These are phyloP conservation scores for Formica aserva DNA, from an alignment of 2,888 invertebrate genomes.

Conservation along the genomic window DNA sequence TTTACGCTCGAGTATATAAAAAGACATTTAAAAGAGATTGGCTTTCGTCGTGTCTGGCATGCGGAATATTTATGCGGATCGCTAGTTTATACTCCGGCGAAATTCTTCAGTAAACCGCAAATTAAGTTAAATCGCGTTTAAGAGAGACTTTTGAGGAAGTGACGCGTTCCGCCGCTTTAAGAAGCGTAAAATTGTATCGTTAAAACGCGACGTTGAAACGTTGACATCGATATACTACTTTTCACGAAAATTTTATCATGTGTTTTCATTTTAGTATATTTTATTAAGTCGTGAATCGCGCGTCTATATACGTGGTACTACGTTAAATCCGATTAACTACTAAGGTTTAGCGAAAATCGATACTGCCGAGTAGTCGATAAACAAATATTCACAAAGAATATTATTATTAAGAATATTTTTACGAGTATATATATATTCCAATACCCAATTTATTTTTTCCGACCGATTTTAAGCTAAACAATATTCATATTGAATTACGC, in stretches of 20 bases:
- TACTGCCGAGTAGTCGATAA: conserved; percentile 50
- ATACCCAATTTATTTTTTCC: conserved; percentile 24
- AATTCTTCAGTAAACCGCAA: conserved; percentile 46
- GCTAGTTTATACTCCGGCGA: not conserved
- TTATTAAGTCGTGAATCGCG: conserved; percentile 69
- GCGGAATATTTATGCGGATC: conserved; percentile 23
- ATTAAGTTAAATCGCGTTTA: conserved; percentile 60
- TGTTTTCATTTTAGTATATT: conserved; percentile 63
- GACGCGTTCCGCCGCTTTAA: conserved; percentile 35
- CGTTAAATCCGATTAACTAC: conserved; percentile 74
- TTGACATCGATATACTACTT: conserved; percentile 60
- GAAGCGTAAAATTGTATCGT: conserved; percentile 49
- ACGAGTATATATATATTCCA: conserved; percentile 10
- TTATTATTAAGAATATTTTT: too few species aligned
- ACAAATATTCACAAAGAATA: conserved; percentile 52
- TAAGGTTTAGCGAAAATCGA: conserved; percentile 73
- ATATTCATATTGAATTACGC: conserved; percentile 24
- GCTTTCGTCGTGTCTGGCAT: not conserved
- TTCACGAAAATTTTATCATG: conserved; percentile 57
- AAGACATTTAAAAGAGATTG: conserved; percentile 21
- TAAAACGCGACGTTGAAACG: conserved; percentile 31
- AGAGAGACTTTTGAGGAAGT: conserved; percentile 38
- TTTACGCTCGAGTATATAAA: not conserved
- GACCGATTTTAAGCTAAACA: conserved; percentile 27
- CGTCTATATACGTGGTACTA: conserved; percentile 60